Evolutionary conservation across 2,797 vertebrate genomes (phyloP).

Genomic region (Enteromius paludinosus): DNA sequence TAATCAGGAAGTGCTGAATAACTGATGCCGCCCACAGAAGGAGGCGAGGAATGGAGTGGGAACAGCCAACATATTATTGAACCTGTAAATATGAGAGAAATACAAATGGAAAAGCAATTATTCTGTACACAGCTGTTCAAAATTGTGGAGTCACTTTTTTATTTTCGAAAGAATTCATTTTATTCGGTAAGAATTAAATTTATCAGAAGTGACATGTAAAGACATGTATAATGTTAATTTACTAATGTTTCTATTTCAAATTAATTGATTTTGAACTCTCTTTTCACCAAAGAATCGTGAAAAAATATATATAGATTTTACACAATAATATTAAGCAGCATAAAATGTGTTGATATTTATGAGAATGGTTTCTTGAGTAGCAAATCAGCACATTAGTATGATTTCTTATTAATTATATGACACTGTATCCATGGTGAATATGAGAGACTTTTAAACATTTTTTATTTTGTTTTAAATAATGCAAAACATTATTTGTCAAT

Average conservation of each 20-base stretch:
- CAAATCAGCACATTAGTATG: not conserved
- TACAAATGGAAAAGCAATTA: not conserved
- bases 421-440: not conserved
- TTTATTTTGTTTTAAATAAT: not conserved
- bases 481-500: not conserved
- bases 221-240: not conserved
- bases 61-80: conserved; percentile 84
- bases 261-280: not conserved
- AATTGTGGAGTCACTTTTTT: not conserved
- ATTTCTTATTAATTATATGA: too few relatives aligned
- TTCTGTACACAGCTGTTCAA: not conserved
- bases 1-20: conserved; percentile 83
- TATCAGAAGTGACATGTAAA: not conserved
- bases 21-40: conserved; percentile 72
- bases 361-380: not conserved
- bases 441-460: not conserved
- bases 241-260: not conserved
- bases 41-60: conserved; percentile 78
- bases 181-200: not conserved
- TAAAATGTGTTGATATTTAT: not conserved
- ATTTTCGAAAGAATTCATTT: not conserved
- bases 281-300: not conserved
- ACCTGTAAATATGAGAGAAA: conserved; percentile 64
- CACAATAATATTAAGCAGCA: not conserved
- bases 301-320: not conserved